These are phyloP conservation scores for Alligator sinensis DNA, from an alignment of 2,113 vertebrate species.

Conservation along the genomic window DNA sequence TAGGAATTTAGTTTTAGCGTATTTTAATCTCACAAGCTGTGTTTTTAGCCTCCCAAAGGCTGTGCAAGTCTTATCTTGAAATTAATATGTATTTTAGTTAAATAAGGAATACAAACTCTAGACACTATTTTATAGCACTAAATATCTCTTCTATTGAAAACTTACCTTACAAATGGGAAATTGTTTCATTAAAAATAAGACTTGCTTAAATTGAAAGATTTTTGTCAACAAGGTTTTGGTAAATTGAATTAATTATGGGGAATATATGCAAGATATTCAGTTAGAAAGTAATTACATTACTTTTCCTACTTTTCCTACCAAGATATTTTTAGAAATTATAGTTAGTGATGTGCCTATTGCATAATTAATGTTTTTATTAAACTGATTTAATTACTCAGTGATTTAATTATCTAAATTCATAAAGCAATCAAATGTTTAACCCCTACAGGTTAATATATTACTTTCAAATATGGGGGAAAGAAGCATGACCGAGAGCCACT, in stretches of 20 bases:
- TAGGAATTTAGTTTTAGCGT: not conserved
- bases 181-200: not conserved
- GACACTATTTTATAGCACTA: not conserved
- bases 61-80: not conserved
- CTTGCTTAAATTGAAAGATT: not conserved
- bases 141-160: not conserved
- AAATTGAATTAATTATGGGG: not conserved
- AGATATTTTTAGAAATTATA: constrained; percentile 1
- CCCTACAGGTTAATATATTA: not conserved
- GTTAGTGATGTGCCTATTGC: not conserved
- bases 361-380: not conserved
- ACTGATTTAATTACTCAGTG: not conserved
- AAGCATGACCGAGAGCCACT: not conserved
- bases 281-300: not conserved
- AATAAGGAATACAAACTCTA: not conserved
- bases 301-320: not conserved
- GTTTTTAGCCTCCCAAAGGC: not conserved
- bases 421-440: not conserved
- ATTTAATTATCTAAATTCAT: constrained; percentile 1
- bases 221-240: not conserved
- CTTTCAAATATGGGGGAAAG: not conserved
- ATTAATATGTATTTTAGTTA: not conserved
- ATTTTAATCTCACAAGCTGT: not conserved
- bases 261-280: not conserved
- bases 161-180: not conserved